Evolutionary conservation across 2,888 invertebrate species (phyloP).

Genomic region (Synergus laeviventris): DNA sequence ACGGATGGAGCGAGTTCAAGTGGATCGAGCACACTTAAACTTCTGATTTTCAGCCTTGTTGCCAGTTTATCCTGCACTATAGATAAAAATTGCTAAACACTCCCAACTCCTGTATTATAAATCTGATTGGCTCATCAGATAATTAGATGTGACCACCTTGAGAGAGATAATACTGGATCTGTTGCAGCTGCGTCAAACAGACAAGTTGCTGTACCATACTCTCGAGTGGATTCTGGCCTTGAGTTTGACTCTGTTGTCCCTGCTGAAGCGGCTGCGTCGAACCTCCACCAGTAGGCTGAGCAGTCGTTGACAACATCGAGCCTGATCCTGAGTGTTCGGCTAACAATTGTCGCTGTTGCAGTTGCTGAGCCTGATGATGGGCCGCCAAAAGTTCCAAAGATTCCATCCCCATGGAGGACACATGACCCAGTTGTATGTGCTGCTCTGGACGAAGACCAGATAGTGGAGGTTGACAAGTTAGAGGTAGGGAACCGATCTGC

Average conservation of each 20-base stretch:
- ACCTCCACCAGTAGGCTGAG: conserved; percentile 66
- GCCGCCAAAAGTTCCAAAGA: conserved; percentile 64
- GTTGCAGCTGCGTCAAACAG: conserved; percentile 62
- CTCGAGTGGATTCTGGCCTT: conserved; percentile 72
- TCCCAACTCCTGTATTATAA: conserved; percentile 40
- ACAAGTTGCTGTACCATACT: conserved; percentile 73
- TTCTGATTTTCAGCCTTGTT: conserved; percentile 44
- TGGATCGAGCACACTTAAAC: conserved; percentile 47
- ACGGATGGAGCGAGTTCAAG: conserved; percentile 25
- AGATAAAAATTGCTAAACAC: conserved; percentile 24
- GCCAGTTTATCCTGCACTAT: conserved; percentile 37
- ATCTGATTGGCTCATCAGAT: conserved; percentile 31
- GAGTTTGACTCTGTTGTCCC: conserved; percentile 61
- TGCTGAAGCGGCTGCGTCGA: conserved; percentile 69
- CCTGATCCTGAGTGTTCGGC: conserved; percentile 59
- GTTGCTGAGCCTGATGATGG: conserved; percentile 64
- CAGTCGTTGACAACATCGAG: conserved; percentile 57
- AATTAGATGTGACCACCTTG: conserved; percentile 70
- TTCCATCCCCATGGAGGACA: conserved; percentile 67
- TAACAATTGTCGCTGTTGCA: conserved; percentile 62
- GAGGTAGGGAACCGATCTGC: conserved; percentile 63
- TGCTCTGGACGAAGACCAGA: conserved; percentile 59
- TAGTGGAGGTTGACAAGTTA: conserved; percentile 58
- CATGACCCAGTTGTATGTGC: conserved; percentile 59
- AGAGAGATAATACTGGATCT: conserved; percentile 70